These are phyloP conservation scores for Sitta carolinensis DNA, from an alignment of 2,797 vertebrate species.

Conservation along the genomic window DNA sequence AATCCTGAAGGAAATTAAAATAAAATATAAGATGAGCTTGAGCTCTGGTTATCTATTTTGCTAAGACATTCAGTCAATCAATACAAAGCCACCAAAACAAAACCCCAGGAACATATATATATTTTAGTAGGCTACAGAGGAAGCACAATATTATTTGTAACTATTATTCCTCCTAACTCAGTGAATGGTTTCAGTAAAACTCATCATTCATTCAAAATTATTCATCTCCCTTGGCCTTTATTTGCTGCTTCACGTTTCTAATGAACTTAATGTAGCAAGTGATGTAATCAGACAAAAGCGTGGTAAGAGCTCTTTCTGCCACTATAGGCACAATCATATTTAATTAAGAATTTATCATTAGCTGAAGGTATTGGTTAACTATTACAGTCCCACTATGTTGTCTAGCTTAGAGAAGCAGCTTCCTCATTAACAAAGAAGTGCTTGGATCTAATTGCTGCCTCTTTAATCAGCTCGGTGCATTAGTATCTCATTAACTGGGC, in stretches of 20 bases:
- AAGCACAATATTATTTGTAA: conserved; percentile 16
- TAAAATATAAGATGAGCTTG: not conserved
- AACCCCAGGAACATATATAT: not conserved
- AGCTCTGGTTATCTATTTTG: not conserved
- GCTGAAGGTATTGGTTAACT: conserved; percentile 59
- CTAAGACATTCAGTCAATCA: not conserved
- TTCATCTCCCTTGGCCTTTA: conserved; percentile 82
- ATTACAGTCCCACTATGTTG: not conserved
- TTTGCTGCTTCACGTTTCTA: conserved; percentile 80
- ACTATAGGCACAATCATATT: conserved; percentile 66
- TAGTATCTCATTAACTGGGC: not conserved
- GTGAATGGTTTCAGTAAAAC: conserved; percentile 68
- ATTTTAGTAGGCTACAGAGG: not conserved
- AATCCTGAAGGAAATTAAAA: not conserved
- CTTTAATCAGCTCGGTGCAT: not conserved
- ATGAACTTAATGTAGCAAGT: conserved; percentile 85
- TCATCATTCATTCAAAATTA: conserved; percentile 77
- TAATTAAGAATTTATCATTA: conserved; percentile 65
- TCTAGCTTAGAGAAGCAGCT: not conserved
- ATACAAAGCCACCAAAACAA: not conserved
- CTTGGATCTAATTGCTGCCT: not conserved
- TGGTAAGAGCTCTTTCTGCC: conserved; percentile 74
- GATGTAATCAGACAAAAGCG: conserved; percentile 85
- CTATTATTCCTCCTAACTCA: conserved; percentile 70
- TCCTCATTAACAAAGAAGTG: not conserved